Evolutionary conservation across 2,888 invertebrate species (phyloP).

Genomic region (Lasioglossum morio): DNA sequence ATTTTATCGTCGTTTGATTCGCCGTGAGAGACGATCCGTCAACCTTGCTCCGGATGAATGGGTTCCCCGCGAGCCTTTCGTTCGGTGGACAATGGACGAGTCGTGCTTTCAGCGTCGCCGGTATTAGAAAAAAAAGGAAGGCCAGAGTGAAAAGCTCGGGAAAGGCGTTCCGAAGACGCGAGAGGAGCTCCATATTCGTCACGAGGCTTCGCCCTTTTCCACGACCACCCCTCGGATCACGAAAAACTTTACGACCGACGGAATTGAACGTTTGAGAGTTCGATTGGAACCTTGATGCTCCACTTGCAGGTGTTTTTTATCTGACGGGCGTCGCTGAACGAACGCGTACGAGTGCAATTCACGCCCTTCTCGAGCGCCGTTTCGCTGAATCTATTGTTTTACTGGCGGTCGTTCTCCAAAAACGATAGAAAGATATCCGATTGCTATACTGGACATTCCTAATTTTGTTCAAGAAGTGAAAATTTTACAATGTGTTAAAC

Average conservation of each 20-base stretch:
- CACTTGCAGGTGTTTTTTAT: not conserved
- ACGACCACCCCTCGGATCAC: constrained; percentile 40
- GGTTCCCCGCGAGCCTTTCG: constrained; percentile 40
- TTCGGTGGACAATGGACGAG: constrained; percentile 55
- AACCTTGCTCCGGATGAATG: constrained; percentile 50
- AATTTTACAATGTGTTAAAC: not conserved
- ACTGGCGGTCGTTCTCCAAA: not conserved
- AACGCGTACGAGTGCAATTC: not conserved
- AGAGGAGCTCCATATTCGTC: constrained; percentile 60
- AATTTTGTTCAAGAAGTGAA: not conserved
- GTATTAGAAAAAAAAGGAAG: constrained; percentile 33
- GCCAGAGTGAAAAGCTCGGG: constrained; percentile 19
- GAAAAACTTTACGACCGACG: constrained; percentile 37
- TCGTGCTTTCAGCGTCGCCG: constrained; percentile 33
- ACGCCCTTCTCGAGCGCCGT: not conserved
- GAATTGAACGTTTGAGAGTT: constrained; percentile 29
- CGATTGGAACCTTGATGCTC: constrained; percentile 12
- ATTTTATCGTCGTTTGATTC: constrained; percentile 65
- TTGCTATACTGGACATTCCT: not conserved
- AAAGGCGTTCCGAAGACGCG: constrained; percentile 23
- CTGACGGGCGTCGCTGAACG: not conserved
- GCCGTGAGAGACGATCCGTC: constrained; percentile 55
- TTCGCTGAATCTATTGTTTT: not conserved
- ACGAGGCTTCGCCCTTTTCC: constrained; percentile 56
- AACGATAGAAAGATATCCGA: not conserved